These are phyloP conservation scores for Pimpla rufipes DNA, from an alignment of 2,888 invertebrate species.

Conservation along the genomic window DNA sequence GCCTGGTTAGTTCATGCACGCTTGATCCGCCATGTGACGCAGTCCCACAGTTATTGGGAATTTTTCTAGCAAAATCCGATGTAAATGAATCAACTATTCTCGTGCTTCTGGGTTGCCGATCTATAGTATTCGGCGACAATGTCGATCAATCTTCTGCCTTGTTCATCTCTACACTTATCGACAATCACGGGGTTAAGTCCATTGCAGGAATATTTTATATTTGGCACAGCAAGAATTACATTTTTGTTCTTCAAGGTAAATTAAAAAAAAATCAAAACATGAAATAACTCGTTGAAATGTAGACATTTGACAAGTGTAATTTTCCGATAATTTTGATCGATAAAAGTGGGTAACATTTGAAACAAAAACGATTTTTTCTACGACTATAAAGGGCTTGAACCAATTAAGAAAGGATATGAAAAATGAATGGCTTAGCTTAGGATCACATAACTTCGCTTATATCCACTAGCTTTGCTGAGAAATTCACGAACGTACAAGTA, in stretches of 20 bases:
- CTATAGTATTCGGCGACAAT: background rate
- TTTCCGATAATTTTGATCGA: no score
- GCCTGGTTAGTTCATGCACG: slow-evolving; percentile 20
- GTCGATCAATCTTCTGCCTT: background rate
- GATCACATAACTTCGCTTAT: no score
- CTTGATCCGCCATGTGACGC: slow-evolving; percentile 10
- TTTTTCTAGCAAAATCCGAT: slow-evolving; percentile 20
- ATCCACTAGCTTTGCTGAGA: no score
- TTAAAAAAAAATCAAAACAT: background rate
- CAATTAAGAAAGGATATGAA: no score
- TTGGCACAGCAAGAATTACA: background rate
- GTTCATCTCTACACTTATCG: background rate
- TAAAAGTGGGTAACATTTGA: no score
- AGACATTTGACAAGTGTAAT: no score
- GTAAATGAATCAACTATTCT: slow-evolving; percentile 23
- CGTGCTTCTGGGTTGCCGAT: background rate
- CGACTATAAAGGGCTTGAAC: no score
- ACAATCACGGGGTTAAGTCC: background rate
- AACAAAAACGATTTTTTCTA: no score
- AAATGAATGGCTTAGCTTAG: no score
- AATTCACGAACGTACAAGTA: no score
- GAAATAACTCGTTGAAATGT: no score
- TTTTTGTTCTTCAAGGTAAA: background rate
- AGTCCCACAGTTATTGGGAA: slow-evolving; percentile 38
- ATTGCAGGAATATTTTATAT: background rate